Evolutionary conservation across 2,113 vertebrate species (phyloP).

Genomic region (Mixornis gularis): DNA sequence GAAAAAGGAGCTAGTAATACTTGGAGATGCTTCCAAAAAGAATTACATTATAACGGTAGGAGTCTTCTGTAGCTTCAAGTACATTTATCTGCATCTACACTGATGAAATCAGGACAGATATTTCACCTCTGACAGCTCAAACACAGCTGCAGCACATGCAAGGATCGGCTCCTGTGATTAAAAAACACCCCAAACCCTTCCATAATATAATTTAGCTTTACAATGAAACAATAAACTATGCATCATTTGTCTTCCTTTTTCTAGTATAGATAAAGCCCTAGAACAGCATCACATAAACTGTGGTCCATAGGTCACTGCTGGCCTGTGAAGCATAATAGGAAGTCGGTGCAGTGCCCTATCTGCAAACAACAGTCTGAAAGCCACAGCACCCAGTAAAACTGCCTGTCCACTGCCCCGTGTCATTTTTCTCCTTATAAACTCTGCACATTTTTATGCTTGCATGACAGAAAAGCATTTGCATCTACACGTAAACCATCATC

Average conservation of each 20-base stretch:
- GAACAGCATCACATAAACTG: not conserved
- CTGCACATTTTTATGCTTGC: not conserved
- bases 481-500: not conserved
- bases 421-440: not conserved
- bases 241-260: conserved; percentile 26
- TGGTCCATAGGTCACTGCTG: not conserved
- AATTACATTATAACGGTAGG: not conserved
- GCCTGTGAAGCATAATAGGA: not conserved
- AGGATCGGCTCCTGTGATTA: not conserved
- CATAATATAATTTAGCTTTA: conserved; percentile 14
- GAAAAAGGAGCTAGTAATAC: not conserved
- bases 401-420: not conserved
- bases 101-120: not conserved
- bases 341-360: not conserved
- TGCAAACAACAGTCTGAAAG: not conserved
- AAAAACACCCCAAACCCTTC: not conserved
- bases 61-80: not conserved
- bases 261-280: conserved; percentile 7
- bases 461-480: not conserved
- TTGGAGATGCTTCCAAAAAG: not conserved
- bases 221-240: not conserved
- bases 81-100: not conserved
- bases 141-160: not conserved
- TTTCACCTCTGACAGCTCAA: conserved; percentile 14
- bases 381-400: not conserved